Percentiles rank a stretch among this genome's conserved stretches.
phyloP scores from a whole-genome alignment of 2,113 vertebrate species.

The Ia io region DNA sequence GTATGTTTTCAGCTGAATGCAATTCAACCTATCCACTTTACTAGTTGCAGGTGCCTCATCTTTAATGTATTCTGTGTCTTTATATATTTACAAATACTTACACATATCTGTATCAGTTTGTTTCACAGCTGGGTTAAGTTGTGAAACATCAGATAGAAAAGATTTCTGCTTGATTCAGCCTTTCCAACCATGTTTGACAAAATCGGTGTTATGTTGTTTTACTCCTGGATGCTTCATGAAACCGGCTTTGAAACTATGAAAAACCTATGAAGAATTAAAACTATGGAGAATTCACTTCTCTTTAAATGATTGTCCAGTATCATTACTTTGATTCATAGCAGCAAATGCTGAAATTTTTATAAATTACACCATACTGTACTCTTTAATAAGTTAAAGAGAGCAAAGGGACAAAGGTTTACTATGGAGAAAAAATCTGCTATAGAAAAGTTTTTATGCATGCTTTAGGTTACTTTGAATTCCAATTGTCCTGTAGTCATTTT shows the following conservation, averaged over 20 bases:
- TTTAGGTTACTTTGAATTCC: slow-evolving; percentile 21
- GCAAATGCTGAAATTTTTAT: slow-evolving; percentile 7
- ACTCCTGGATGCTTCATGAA: not conserved
- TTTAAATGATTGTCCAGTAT: not conserved
- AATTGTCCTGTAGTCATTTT: not conserved
- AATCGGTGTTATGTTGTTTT: not conserved
- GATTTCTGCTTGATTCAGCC: not conserved
- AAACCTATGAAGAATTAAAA: not conserved
- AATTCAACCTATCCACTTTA: not conserved
- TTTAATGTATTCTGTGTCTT: not conserved
- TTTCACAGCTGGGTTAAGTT: not conserved
- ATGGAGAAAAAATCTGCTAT: not conserved
- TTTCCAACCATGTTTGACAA: not conserved
- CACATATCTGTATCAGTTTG: not conserved
- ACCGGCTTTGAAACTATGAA: not conserved
- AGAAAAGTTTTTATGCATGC: not conserved
- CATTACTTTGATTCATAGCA: not conserved
- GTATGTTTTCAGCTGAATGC: not conserved
- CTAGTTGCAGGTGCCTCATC: not conserved
- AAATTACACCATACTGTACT: not conserved
- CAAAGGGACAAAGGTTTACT: slow-evolving; percentile 22
- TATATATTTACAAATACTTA: not conserved
- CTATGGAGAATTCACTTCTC: not conserved
- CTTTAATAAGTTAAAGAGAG: not conserved
- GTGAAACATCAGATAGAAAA: not conserved